phyloP scores from a whole-genome alignment of 2,888 invertebrate species.

The Agriotes lineatus region DNA sequence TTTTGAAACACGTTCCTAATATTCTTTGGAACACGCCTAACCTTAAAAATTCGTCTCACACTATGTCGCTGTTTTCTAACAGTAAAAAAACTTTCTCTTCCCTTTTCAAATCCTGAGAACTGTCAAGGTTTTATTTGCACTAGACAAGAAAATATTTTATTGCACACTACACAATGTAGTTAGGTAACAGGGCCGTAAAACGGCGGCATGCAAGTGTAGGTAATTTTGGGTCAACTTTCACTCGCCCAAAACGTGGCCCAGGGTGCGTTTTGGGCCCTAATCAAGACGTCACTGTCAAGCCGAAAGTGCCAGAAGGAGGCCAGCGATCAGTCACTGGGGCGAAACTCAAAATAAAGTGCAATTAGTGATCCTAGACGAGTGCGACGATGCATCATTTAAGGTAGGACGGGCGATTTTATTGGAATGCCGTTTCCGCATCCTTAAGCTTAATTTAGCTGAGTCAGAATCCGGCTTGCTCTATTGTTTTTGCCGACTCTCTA shows the following conservation, averaged over 20 bases:
- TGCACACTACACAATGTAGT: background rate
- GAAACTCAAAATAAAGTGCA: too few species aligned
- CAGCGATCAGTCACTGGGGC: background rate
- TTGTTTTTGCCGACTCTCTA: conserved; percentile 40
- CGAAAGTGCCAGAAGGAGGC: conserved; percentile 9
- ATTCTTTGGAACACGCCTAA: background rate
- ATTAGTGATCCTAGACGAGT: conserved; percentile 7
- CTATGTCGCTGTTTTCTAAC: background rate
- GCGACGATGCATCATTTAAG: background rate
- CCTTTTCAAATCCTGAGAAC: conserved; percentile 11
- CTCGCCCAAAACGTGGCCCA: conserved; percentile 1
- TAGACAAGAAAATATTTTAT: conserved; percentile 3
- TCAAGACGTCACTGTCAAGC: conserved; percentile 45
- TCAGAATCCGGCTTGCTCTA: conserved; percentile 33
- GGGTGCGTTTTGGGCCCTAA: conserved; percentile 35
- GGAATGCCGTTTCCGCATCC: conserved; percentile 15
- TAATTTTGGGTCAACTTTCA: conserved; percentile 35
- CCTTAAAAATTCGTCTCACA: conserved; percentile 18
- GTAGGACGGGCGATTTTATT: conserved; percentile 31
- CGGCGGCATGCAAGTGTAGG: background rate
- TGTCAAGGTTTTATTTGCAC: conserved; percentile 13
- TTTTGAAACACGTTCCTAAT: background rate
- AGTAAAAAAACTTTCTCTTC: conserved; percentile 48
- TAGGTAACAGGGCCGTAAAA: conserved; percentile 44
- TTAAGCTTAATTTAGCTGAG: conserved; percentile 35